phyloP scores from a whole-genome alignment of 2,113 vertebrate genomes.

The Corythaixoides concolor region DNA sequence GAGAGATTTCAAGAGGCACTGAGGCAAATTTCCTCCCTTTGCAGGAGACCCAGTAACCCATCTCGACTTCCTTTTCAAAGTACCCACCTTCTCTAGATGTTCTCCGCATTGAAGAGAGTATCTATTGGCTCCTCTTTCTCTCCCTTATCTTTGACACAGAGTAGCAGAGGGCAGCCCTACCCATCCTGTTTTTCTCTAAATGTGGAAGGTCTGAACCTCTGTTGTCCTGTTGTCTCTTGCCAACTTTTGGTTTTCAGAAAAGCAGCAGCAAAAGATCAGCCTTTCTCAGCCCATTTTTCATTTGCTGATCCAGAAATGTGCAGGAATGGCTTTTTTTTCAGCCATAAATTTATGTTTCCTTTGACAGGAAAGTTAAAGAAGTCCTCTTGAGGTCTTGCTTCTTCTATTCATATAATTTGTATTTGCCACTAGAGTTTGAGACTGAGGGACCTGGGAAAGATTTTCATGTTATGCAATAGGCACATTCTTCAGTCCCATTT shows the following conservation, averaged over 20 bases:
- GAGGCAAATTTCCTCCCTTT: background rate
- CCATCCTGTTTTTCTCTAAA: slow-evolving; percentile 54
- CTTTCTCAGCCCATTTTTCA: background rate
- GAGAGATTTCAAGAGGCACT: background rate
- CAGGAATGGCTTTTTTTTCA: slow-evolving; percentile 4
- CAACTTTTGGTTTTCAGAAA: background rate
- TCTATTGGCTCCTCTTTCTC: background rate
- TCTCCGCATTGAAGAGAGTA: background rate
- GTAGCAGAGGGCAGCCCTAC: slow-evolving; percentile 12
- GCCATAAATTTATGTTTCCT: background rate
- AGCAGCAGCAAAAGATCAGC: background rate
- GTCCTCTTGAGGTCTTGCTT: background rate
- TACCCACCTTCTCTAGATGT: background rate
- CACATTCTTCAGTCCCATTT: slow-evolving; percentile 28
- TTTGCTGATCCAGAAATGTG: background rate
- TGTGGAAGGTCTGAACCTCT: background rate
- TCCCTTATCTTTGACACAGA: background rate
- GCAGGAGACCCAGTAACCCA: background rate
- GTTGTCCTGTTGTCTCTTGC: background rate
- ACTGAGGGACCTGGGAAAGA: background rate
- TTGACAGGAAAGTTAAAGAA: background rate
- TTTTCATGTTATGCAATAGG: background rate
- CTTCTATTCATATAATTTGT: background rate
- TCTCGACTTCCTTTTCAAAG: background rate
- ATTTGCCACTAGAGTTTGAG: background rate